Conservation (phyloP, 2,888 invertebrate species). For the Nymphalis urticae region DNA sequence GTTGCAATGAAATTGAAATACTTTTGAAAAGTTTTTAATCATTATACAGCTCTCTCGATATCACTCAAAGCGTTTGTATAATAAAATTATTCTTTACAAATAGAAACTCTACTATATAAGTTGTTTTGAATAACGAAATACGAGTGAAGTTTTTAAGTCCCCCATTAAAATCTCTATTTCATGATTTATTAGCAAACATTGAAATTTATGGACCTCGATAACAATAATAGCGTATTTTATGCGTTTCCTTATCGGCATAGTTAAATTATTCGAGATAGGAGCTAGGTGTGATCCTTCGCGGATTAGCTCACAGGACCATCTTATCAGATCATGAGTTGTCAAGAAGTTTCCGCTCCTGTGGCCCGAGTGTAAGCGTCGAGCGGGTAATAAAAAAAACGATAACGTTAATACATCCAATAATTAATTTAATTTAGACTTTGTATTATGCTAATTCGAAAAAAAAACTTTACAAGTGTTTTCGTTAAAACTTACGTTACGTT, state of each 20-base stretch:
- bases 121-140: no score
- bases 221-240: constrained; percentile 13
- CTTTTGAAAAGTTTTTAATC: no score
- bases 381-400: neutral
- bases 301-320: constrained; percentile 36
- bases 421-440: neutral
- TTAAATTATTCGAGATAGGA: constrained; percentile 25
- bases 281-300: constrained; percentile 38
- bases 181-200: constrained; percentile 4
- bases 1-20: no score
- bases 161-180: constrained; percentile 4
- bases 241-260: constrained; percentile 23
- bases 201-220: constrained; percentile 8
- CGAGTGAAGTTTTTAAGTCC: neutral
- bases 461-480: no score
- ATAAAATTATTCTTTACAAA: no score
- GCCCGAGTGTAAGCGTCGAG: constrained; percentile 23
- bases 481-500: no score
- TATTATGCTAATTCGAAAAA: neutral
- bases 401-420: no score
- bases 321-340: constrained; percentile 75
- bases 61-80: no score
- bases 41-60: no score
- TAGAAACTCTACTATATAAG: no score
- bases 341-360: constrained; percentile 46